These are phyloP conservation scores for Radopholus similis DNA, from an alignment of 1,140 invertebrate genomes.

Conservation along the genomic window DNA sequence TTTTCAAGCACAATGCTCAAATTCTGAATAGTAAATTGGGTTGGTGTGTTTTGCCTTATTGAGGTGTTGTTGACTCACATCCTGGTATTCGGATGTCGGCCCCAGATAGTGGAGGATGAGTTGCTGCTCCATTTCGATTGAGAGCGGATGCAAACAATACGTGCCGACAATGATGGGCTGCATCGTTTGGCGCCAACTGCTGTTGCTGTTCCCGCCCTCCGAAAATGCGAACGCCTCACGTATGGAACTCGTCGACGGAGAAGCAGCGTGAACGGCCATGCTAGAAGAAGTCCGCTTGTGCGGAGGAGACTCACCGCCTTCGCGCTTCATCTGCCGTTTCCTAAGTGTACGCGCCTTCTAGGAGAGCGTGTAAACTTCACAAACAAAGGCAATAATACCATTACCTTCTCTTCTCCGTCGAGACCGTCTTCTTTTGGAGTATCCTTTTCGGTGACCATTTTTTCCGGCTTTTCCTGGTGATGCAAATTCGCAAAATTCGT, in stretches of 20 bases:
- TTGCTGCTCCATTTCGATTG: conserved; percentile 45
- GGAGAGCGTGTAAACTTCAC: too few species aligned
- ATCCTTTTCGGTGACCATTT: too few species aligned
- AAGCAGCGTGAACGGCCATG: neutral
- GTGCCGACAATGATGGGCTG: conserved; percentile 37
- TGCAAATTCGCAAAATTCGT: conserved; percentile 21
- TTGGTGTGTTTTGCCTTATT: neutral
- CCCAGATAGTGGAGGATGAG: conserved; percentile 39
- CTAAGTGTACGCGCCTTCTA: neutral
- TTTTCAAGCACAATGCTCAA: conserved; percentile 41
- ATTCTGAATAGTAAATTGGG: conserved; percentile 37
- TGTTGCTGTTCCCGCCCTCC: conserved; percentile 26
- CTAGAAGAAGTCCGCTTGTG: neutral
- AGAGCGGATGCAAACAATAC: conserved; percentile 29
- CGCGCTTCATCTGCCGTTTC: neutral
- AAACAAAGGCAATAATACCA: too few species aligned
- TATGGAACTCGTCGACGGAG: neutral
- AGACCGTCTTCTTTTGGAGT: too few species aligned
- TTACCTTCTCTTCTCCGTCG: too few species aligned
- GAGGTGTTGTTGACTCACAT: conserved; percentile 12
- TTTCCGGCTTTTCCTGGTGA: neutral
- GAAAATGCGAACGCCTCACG: conserved; percentile 1
- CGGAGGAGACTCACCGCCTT: conserved; percentile 1
- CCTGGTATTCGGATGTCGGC: conserved; percentile 35
- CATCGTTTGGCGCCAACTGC: conserved; percentile 30